Base-by-base conservation (phyloP, 2,113 vertebrate species). In the Chelonoidis abingdonii region DNA sequence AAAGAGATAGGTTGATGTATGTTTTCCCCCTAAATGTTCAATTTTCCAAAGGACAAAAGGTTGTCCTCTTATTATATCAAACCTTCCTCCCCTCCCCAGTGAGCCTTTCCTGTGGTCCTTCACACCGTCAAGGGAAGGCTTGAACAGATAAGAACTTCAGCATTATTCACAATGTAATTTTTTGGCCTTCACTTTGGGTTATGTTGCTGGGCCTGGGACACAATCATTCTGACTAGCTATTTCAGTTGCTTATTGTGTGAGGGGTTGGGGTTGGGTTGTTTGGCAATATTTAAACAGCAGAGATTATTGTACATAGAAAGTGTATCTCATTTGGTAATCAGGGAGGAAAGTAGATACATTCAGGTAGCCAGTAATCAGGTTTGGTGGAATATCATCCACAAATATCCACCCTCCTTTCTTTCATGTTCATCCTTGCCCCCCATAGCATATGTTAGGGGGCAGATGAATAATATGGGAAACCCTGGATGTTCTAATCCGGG, bases 41-140 rank as follows among this genome's bases (percentile, higher is more conserved):
- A 59, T 95, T 95, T 95, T 94, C 59, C 29, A 72, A 86, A 89
- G 11, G 90, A 25, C 59, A 89, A 80, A 29, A 50, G 69, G 11
- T 49, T 80, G 54, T 81, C 24, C 4, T 78, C 50, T 90, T 89
- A 31, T 6, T 90, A 57, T 6, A 81, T 85, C 24, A 88, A 79
- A 91, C 84, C 21, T 14, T 29, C 13, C 35, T 80, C 17, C 8
- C 2, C 17, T 8, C 21, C 52, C 52, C 6, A 84, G 50, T 6
- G 17, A 6, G 35, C n/a, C 44, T 89, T 93, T 76, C 82, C 56
- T 88, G 9, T 31, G 89, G 50, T 1, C 84, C 49, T 86, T 93
- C 38, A 57, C 76, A 91, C 49, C 5, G 17, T 83, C 57, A 92
- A 95, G 91, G 86, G 10, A 44, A 65, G 38, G 86, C 86, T 83